Conservation (phyloP, 2,797 vertebrate species). For the Mus caroli region DNA sequence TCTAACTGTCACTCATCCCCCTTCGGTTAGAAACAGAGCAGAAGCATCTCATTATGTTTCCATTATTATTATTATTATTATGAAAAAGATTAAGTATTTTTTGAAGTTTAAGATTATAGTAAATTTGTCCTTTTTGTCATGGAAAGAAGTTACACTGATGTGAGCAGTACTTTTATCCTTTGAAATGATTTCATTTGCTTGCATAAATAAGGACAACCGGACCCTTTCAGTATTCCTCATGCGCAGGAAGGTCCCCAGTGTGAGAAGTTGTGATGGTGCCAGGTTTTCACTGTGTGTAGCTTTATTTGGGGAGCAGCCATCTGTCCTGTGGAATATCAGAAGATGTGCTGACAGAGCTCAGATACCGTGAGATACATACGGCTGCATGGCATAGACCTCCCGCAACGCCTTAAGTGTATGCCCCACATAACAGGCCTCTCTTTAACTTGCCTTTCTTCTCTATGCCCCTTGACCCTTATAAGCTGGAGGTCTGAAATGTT, state of each 20-base stretch:
- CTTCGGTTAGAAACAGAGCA: not conserved
- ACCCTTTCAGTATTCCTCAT: not conserved
- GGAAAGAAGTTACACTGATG: not conserved
- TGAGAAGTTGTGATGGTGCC: not conserved
- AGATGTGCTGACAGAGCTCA: not conserved
- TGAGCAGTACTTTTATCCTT: not conserved
- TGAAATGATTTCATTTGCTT: constrained; percentile 14
- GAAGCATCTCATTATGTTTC: not conserved
- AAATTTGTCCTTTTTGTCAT: not conserved
- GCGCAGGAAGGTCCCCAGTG: not conserved
- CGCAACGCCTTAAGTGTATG: not conserved
- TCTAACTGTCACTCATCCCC: not conserved
- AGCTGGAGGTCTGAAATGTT: constrained; percentile 15
- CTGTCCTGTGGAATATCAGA: not conserved
- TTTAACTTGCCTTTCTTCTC: not conserved
- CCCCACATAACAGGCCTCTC: not conserved
- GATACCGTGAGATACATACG: not conserved
- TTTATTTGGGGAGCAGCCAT: not conserved
- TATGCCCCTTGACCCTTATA: not conserved
- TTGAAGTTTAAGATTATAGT: constrained; percentile 40
- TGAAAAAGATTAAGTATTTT: not conserved
- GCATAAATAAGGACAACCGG: not conserved
- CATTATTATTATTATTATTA: not conserved
- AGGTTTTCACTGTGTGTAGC: not conserved
- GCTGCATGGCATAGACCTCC: not conserved